phyloP scores from a whole-genome alignment of 2,888 invertebrate genomes.

The Ligdia adustata region DNA sequence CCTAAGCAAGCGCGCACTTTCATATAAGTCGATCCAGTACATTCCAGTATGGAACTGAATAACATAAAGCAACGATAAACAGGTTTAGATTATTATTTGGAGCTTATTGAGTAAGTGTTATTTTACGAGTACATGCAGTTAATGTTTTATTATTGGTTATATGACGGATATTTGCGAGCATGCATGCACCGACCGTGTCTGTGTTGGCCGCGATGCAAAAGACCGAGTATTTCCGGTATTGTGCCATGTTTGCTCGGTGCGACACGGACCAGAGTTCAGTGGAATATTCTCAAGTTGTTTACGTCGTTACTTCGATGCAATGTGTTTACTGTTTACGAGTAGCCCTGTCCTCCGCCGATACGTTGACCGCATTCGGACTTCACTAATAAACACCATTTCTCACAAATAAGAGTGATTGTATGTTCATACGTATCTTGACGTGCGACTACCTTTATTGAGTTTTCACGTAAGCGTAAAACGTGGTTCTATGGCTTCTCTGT shows the following conservation, averaged over 20 bases:
- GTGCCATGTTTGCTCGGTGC: slow-evolving; percentile 51
- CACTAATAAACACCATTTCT: slow-evolving; percentile 25
- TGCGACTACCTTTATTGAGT: slow-evolving; percentile 23
- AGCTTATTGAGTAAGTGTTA: too few relatives aligned
- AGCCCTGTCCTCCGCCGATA: slow-evolving; percentile 31
- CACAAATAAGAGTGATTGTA: slow-evolving; percentile 13
- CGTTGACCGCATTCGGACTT: slow-evolving; percentile 26
- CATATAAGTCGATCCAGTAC: too few relatives aligned
- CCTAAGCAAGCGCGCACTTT: too few relatives aligned
- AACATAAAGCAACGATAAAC: too few relatives aligned
- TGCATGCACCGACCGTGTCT: slow-evolving; percentile 21
- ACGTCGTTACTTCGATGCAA: slow-evolving; percentile 61
- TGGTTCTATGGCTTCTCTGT: slow-evolving; percentile 6
- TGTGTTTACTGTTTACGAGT: slow-evolving; percentile 62
- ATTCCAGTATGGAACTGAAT: too few relatives aligned
- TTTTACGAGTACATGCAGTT: too few relatives aligned
- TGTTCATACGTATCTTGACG: slow-evolving; percentile 6
- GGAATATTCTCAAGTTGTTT: slow-evolving; percentile 71
- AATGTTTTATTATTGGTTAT: too few relatives aligned
- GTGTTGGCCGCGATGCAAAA: slow-evolving; percentile 47
- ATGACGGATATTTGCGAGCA: slow-evolving; percentile 25
- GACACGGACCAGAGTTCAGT: slow-evolving; percentile 59
- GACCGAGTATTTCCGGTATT: slow-evolving; percentile 64
- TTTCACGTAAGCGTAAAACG: slow-evolving; percentile 10
- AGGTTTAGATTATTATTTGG: too few relatives aligned